Evolutionary conservation across 1,140 invertebrate genomes (phyloP), one percentile per base, ranked within the genome.

Genomic region (Trinorchestia longiramus): DNA sequence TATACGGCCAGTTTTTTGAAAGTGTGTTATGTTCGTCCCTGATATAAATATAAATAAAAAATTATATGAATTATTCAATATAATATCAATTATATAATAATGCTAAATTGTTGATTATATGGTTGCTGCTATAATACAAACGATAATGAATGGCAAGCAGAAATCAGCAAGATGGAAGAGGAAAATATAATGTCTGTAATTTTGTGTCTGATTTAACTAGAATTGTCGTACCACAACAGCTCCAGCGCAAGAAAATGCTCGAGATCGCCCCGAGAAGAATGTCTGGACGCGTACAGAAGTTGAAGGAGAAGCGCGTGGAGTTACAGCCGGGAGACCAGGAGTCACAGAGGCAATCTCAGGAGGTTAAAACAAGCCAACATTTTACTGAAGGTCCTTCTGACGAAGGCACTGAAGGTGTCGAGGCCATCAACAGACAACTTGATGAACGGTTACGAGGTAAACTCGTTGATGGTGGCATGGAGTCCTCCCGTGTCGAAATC

Each of bases 201-300:
- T 36, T 1, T 77, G 62, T 23, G 8, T 19, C 47, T 53, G 6
- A 77, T 77, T 77, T 77, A 53, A 19, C 62, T 77, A 77, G 36
- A 77, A 36, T 77, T 77, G 1, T 23, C 28, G 28, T 36, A 77
- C 28, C 36, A 77, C 36, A 36, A 92, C 96, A 96, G 96, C 96
- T 97, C 87, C 96, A 96, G 57, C 97, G 97, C 77, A 97, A 97
- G 97, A 97, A 97, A 97, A 97, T 98, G 97, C 97, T 98, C 96
- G 98, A 98, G 96, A 97, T 97, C 96, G 97, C 97, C 77, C 98
- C 98, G 4, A 97, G 98, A 53, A 97, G 98, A 77, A 97, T 97
- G 15, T 98, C 98, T 0, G 97, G 97, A 96, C 97, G 98, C 44
- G 97, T 98, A 87, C 97, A 98, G 87, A 97, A 97, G 96, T 97